Conservation (phyloP, 1,140 invertebrate genomes). For the Nebria ingens region DNA sequence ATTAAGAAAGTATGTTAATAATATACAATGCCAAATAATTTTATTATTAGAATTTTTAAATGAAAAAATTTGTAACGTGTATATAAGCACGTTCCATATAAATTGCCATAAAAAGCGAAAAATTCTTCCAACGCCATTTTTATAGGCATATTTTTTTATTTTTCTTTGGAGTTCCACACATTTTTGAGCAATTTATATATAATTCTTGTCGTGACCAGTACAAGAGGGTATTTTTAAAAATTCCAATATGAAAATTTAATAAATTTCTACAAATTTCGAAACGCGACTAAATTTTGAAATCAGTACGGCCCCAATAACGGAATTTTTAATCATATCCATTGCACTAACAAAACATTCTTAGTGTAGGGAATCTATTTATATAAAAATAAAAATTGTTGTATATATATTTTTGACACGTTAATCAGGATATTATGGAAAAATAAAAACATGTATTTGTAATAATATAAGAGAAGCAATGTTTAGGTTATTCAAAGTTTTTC, state of each 20-base stretch:
- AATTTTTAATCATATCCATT: background rate
- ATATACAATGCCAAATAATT: conserved; percentile 32
- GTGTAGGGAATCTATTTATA: conserved; percentile 11
- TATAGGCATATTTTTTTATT: conserved; percentile 21
- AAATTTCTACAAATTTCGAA: too few relatives aligned
- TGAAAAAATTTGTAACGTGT: background rate
- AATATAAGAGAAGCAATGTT: conserved; percentile 7
- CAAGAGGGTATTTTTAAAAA: background rate
- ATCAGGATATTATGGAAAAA: conserved; percentile 1
- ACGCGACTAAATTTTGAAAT: too few relatives aligned
- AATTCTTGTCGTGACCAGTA: background rate
- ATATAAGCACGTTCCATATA: background rate
- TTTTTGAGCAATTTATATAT: background rate
- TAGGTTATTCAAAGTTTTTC: conserved; percentile 1
- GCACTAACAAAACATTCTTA: conserved; percentile 1
- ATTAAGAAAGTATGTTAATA: conserved; percentile 30
- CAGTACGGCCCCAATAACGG: too few relatives aligned
- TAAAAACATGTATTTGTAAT: background rate
- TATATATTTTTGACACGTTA: conserved; percentile 13
- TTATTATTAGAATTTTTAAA: conserved; percentile 9
- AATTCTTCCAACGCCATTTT: conserved; percentile 23
- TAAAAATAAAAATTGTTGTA: conserved; percentile 23
- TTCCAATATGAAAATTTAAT: too few relatives aligned
- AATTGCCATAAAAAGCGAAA: conserved; percentile 3
- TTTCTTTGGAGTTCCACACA: too few relatives aligned